phyloP scores from a whole-genome alignment of 1,140 invertebrate species.

The Micrasema minimum region DNA sequence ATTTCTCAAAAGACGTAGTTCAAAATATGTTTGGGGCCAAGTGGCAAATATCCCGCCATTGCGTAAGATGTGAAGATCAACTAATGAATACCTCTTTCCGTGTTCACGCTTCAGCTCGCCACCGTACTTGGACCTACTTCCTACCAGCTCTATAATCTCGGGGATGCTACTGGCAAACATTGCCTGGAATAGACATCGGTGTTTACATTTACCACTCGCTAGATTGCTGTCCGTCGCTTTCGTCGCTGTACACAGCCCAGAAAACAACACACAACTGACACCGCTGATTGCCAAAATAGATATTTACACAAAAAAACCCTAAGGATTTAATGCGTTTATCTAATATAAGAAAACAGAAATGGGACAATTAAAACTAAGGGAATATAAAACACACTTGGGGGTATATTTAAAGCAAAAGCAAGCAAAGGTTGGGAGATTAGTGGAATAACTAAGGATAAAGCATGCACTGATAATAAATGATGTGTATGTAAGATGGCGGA shows the following conservation, averaged over 20 bases:
- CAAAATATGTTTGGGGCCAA: background rate
- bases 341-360: slow-evolving; percentile 19
- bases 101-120: slow-evolving; percentile 97
- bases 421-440: slow-evolving; percentile 62
- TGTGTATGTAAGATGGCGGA: slow-evolving; percentile 25
- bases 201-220: slow-evolving; percentile 56
- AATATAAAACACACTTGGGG: slow-evolving; percentile 44
- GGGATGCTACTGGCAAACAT: slow-evolving; percentile 98
- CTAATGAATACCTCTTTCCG: slow-evolving; percentile 93
- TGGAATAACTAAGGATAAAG: slow-evolving; percentile 34
- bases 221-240: slow-evolving; percentile 23
- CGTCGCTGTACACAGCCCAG: background rate
- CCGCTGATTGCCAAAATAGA: background rate
- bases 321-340: slow-evolving; percentile 16
- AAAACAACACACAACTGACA: slow-evolving; percentile 15
- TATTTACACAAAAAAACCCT: slow-evolving; percentile 4
- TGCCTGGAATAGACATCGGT: slow-evolving; percentile 81
- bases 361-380: slow-evolving; percentile 17
- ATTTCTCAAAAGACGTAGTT: background rate
- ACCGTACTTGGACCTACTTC: slow-evolving; percentile 97
- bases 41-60: slow-evolving; percentile 81
- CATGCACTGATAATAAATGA: slow-evolving; percentile 40
- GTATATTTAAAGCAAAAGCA: slow-evolving; percentile 61
- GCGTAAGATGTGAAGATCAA: slow-evolving; percentile 44
- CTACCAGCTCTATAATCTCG: slow-evolving; percentile 98